Evolutionary conservation across 2,113 vertebrate genomes (phyloP).

Genomic region (Megaceryle maxima): DNA sequence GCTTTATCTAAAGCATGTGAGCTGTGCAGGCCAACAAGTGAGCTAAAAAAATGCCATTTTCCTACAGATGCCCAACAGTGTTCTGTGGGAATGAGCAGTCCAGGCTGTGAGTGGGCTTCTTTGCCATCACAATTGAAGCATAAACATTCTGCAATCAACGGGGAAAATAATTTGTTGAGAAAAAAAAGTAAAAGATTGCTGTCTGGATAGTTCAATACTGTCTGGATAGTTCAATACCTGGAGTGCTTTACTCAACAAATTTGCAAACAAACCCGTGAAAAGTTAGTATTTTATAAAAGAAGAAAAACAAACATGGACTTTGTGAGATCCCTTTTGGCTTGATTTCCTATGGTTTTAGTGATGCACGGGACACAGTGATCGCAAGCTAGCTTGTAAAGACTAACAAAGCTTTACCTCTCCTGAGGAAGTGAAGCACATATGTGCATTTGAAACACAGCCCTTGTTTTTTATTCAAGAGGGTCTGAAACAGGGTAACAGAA

Average conservation of each 20-base stretch:
- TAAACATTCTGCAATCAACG: not conserved
- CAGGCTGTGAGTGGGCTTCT: not conserved
- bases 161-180: not conserved
- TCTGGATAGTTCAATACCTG: not conserved
- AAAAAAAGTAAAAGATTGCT: not conserved
- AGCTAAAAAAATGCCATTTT: not conserved
- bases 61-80: not conserved
- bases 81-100: not conserved
- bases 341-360: not conserved
- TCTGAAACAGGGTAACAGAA: not conserved
- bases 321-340: not conserved
- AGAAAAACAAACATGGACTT: not conserved
- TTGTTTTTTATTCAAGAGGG: fast-evolving
- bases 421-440: not conserved
- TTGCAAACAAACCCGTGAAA: not conserved
- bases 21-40: not conserved
- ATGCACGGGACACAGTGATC: not conserved
- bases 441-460: not conserved
- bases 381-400: not conserved
- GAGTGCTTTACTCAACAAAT: not conserved
- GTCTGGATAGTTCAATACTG: not conserved
- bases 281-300: not conserved
- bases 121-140: not conserved
- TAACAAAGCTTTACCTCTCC: not conserved
- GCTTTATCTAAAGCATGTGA: not conserved